phyloP scores from a whole-genome alignment of 2,113 vertebrate genomes.

The Pseudopodoces humilis region DNA sequence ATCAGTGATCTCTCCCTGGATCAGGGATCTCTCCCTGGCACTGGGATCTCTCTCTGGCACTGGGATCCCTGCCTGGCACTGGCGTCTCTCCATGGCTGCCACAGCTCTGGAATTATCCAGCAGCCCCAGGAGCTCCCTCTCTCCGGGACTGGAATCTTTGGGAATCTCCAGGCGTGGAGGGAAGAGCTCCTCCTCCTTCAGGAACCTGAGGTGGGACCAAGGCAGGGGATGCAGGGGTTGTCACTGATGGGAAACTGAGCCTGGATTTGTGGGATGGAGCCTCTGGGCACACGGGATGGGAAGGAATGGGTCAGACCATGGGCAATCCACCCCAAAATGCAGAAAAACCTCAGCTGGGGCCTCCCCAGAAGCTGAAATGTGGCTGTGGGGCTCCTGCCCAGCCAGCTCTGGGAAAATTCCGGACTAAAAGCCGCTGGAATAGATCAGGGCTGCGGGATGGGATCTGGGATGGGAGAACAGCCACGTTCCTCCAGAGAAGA shows the following conservation, averaged over 20 bases:
- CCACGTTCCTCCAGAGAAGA: not conserved
- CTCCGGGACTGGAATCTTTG: not conserved
- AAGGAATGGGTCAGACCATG: not conserved
- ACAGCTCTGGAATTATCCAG: not conserved
- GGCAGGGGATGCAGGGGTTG: not conserved
- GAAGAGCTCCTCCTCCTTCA: not conserved
- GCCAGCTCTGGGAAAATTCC: not conserved
- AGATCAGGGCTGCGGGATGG: not conserved
- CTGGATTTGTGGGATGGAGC: not conserved
- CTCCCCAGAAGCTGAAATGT: not conserved
- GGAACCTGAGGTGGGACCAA: not conserved
- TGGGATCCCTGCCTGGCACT: too few species aligned
- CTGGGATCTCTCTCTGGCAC: too few species aligned
- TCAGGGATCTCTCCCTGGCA: too few species aligned
- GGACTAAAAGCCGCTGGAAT: not conserved
- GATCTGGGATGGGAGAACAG: not conserved
- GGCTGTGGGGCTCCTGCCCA: not conserved
- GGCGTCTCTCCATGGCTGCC: not conserved
- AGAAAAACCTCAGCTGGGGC: not conserved
- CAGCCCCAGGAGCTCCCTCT: not conserved
- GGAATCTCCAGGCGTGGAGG: not conserved
- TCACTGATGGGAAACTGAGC: not conserved
- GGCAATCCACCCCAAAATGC: not conserved
- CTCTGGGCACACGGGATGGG: fast-evolving
- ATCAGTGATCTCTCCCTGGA: too few species aligned